Evolutionary conservation across 2,797 vertebrate species (phyloP).

Genomic region (Crenichthys baileyi): DNA sequence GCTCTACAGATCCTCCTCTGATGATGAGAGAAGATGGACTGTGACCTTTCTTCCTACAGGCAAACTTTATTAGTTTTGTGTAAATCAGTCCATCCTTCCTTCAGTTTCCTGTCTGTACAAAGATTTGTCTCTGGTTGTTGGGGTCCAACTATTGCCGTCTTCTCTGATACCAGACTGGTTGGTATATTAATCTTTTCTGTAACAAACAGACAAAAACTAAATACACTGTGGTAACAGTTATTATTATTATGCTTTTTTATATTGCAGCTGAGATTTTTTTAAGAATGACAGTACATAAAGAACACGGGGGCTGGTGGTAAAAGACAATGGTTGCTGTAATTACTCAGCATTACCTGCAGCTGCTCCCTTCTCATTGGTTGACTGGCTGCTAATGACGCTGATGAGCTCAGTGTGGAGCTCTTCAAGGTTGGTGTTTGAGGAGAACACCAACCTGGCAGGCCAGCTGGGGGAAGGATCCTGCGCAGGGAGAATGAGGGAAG

Average conservation of each 20-base stretch:
- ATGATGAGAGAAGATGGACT: neutral
- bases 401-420: neutral
- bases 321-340: neutral
- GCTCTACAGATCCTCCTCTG: neutral
- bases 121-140: neutral
- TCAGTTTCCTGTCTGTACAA: neutral
- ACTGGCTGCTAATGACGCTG: neutral
- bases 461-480: no score
- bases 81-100: neutral
- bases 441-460: no score
- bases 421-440: no score
- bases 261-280: no score
- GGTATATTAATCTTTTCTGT: neutral
- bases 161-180: neutral
- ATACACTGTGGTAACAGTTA: neutral
- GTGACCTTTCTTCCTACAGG: neutral
- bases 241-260: no score
- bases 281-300: neutral
- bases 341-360: no score
- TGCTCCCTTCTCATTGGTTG: neutral
- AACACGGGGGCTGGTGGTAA: neutral
- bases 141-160: no score
- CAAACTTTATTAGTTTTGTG: neutral
- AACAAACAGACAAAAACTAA: neutral
- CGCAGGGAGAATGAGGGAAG: no score